Conservation (phyloP, 1,140 invertebrate genomes). For the Neoseiulus cucumeris region DNA sequence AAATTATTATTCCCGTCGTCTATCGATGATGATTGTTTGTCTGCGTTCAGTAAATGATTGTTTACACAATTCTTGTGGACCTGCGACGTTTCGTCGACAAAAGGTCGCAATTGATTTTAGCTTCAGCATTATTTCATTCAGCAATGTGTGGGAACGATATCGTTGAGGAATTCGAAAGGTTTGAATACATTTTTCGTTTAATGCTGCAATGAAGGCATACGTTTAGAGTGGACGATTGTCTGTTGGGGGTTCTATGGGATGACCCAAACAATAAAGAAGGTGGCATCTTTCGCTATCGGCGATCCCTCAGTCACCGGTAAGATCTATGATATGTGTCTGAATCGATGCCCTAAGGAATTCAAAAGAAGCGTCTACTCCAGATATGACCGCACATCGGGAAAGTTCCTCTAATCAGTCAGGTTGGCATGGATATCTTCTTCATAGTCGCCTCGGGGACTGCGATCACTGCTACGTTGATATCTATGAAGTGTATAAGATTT, state of each 20-base stretch:
- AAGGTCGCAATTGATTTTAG: too few species aligned
- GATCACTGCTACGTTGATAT: too few species aligned
- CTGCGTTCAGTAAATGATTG: slow-evolving; percentile 7
- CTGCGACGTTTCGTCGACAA: neutral
- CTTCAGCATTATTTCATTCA: too few species aligned
- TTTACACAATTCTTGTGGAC: slow-evolving; percentile 12
- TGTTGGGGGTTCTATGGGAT: slow-evolving; percentile 9
- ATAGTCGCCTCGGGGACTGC: too few species aligned
- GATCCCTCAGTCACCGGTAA: neutral
- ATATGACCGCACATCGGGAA: neutral
- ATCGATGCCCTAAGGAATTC: neutral
- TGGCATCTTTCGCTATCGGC: neutral
- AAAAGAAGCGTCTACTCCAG: neutral
- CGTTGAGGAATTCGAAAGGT: neutral
- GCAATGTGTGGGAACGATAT: neutral
- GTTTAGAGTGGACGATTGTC: slow-evolving; percentile 6
- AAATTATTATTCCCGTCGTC: too few species aligned
- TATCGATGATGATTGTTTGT: neutral
- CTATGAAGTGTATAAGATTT: too few species aligned
- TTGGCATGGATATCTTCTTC: neutral
- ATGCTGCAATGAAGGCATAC: neutral
- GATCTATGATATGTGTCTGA: neutral
- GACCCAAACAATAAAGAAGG: neutral
- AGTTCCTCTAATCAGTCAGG: neutral
- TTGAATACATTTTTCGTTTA: neutral